Percentiles rank a stretch among this genome's conserved stretches.
Evolutionary conservation across 2,113 vertebrate species (phyloP).

Genomic region (Lota lota): DNA sequence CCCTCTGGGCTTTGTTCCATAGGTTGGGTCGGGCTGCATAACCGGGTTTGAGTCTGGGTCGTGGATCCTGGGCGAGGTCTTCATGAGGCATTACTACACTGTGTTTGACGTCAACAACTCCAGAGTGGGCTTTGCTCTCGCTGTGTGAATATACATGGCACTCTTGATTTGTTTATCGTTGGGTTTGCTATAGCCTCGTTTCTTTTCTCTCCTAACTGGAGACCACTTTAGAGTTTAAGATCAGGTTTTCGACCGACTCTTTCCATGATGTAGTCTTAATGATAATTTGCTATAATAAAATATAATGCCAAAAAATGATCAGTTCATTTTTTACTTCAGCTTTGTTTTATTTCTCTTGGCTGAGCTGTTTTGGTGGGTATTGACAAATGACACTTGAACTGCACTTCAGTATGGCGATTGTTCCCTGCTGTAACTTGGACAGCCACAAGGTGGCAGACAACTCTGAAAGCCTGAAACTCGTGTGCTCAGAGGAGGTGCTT

Average conservation of each 20-base stretch:
- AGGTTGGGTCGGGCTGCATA: constrained; percentile 16
- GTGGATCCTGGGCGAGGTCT: constrained; percentile 47
- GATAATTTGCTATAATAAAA: too few relatives aligned
- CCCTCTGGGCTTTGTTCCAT: background rate
- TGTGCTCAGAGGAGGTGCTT: constrained; percentile 36
- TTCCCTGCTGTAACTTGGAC: background rate
- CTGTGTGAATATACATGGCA: constrained; percentile 9
- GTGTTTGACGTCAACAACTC: constrained; percentile 17
- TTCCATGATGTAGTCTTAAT: too few relatives aligned
- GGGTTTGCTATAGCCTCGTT: too few relatives aligned
- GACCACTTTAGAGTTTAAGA: too few relatives aligned
- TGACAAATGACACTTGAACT: too few relatives aligned
- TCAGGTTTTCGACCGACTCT: too few relatives aligned
- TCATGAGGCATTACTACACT: constrained; percentile 36
- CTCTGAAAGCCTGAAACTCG: constrained; percentile 19
- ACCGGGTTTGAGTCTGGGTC: constrained; percentile 14
- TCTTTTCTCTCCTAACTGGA: too few relatives aligned
- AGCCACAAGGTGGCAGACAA: constrained; percentile 56
- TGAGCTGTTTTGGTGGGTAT: too few relatives aligned
- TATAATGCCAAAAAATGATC: too few relatives aligned
- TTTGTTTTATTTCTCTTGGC: too few relatives aligned
- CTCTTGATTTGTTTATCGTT: background rate
- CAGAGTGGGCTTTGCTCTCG: constrained; percentile 33
- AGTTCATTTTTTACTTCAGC: too few relatives aligned
- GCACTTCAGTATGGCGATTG: too few relatives aligned